Evolutionary conservation across 2,113 vertebrate genomes (phyloP).

Genomic region (Willisornis vidua): DNA sequence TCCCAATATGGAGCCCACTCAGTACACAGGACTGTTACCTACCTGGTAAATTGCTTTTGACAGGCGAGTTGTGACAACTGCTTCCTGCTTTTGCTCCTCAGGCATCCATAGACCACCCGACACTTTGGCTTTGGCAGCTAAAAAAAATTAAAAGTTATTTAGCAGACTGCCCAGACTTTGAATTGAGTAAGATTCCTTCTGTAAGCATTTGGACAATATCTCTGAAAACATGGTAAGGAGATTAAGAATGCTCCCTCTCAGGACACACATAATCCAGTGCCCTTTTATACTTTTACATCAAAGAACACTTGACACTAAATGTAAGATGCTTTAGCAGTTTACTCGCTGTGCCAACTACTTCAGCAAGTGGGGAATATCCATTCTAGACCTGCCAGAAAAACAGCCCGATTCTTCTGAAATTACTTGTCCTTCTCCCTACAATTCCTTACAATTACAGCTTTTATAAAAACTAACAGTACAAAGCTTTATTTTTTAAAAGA

Average conservation of each 20-base stretch:
- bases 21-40: neutral
- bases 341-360: neutral
- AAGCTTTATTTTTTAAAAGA: neutral
- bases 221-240: slow-evolving; percentile 36
- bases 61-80: neutral
- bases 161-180: neutral
- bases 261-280: slow-evolving; percentile 10
- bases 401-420: neutral
- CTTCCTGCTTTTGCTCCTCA: slow-evolving; percentile 49
- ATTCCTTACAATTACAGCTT: neutral
- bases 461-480: neutral
- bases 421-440: neutral
- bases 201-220: neutral
- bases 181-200: neutral
- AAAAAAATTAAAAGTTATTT: neutral
- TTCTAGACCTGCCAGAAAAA: neutral
- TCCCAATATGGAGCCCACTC: neutral
- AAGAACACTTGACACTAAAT: neutral
- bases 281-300: slow-evolving; percentile 24
- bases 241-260: slow-evolving; percentile 31
- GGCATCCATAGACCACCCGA: neutral
- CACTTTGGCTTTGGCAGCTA: neutral
- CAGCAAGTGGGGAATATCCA: neutral
- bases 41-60: slow-evolving; percentile 19
- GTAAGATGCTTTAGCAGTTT: neutral